Base-by-base conservation (phyloP, 2,113 vertebrate species). In the Felis catus region DNA sequence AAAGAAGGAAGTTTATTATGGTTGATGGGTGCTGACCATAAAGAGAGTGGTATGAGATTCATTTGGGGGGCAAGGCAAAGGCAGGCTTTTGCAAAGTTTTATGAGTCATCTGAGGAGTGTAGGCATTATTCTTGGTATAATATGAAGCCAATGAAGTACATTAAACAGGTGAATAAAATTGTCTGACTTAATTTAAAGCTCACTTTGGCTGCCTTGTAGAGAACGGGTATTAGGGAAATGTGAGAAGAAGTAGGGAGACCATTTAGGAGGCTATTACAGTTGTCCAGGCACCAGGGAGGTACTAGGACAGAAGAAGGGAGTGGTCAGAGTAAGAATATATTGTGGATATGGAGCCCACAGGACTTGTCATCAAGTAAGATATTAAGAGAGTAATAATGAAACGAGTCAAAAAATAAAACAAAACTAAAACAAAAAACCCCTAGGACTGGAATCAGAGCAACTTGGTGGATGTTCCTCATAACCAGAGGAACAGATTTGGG, bases 181-280 rank as follows among this genome's bases (percentile, higher is more conserved):
- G 3, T n/a, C 31, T 95, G 16, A 53, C 41, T 61, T 88, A 45
- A n/a, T 84, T 91, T 91, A 97, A 96, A 84, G 18, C 23, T 83
- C 12, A 65, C 19, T 79, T 27, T 85, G n/a, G 19, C 21, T 14
- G 45, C 71, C 53, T 41, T 61, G 21, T 73, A 88, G 51, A 84
- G 76, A 96, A 53, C 18, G 4, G 11, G 41, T 36, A 53, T 71
- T 58, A 91, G 25, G 19, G 39, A 87, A 39, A 53, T 36, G 10
- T 63, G 33, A 70, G 45, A 93, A 13, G n/a, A 85, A 13, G 12
- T 21, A 15, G 21, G 53, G 71, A 55, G 19, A 65, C 31, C n/a
- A 74, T 9, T 65, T 36, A 83, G 15, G 1, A 86, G 33, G 10
- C 12, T 73, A 25, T 45, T 68, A 29, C 21, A 61, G 16, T 82